Evolutionary conservation across 2,888 invertebrate genomes (phyloP).

Genomic region (Chelonus formosanus): DNA sequence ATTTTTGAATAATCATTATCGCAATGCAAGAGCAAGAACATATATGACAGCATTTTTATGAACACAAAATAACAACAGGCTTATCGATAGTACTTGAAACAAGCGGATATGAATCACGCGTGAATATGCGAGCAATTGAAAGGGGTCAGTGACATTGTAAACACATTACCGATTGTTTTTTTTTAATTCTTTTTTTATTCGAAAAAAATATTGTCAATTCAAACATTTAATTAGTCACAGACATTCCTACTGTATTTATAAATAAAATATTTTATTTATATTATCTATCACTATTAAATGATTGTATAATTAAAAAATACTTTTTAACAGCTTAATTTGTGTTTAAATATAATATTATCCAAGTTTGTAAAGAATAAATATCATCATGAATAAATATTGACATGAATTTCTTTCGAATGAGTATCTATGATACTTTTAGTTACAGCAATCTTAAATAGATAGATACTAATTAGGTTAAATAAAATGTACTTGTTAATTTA

Average conservation of each 20-base stretch:
- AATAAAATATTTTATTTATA: no score
- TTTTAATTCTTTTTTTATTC: no score
- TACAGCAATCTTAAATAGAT: neutral
- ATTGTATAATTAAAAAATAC: no score
- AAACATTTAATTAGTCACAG: no score
- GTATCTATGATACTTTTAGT: neutral
- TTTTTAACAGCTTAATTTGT: no score
- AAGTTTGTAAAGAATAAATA: neutral
- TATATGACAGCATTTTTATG: neutral
- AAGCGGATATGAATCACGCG: slow-evolving; percentile 18
- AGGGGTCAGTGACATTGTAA: no score
- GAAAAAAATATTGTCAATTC: neutral
- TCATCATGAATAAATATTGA: slow-evolving; percentile 14
- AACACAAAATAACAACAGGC: neutral
- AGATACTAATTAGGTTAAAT: slow-evolving; percentile 10
- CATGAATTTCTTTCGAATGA: neutral
- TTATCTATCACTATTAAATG: no score
- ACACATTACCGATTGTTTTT: neutral
- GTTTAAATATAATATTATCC: no score
- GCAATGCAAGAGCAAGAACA: neutral
- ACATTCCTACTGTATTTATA: no score
- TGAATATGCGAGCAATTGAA: no score
- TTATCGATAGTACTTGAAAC: slow-evolving; percentile 7
- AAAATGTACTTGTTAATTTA: slow-evolving; percentile 1
- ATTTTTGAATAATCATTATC: slow-evolving; percentile 6